Evolutionary conservation across 2,797 vertebrate species (phyloP).

Genomic region (Spizella passerina): DNA sequence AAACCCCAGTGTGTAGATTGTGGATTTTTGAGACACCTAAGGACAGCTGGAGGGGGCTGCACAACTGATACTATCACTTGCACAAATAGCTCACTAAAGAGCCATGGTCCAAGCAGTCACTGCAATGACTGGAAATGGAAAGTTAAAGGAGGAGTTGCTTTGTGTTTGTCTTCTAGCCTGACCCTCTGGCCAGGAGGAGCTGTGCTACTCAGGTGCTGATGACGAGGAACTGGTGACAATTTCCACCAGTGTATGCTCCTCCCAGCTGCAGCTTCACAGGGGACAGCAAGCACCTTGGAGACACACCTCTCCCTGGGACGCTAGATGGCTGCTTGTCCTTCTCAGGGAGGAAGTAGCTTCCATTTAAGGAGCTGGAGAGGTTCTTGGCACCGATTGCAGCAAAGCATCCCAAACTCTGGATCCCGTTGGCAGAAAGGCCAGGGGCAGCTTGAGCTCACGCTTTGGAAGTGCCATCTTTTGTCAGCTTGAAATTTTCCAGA

Average conservation of each 20-base stretch:
- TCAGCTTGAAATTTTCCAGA: conserved; percentile 76
- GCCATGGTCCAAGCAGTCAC: not conserved
- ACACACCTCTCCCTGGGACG: not conserved
- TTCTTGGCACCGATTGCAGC: not conserved
- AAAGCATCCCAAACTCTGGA: not conserved
- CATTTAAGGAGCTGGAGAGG: conserved; percentile 29
- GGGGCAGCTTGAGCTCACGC: not conserved
- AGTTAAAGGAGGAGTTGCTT: not conserved
- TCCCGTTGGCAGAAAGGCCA: not conserved
- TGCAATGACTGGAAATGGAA: not conserved
- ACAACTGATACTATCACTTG: not conserved
- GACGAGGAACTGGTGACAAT: not conserved
- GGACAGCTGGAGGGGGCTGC: not conserved
- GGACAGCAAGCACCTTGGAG: not conserved
- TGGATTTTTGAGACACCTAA: not conserved
- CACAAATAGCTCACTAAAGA: not conserved
- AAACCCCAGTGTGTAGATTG: not conserved
- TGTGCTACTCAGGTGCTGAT: not conserved
- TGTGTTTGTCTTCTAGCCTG: not conserved
- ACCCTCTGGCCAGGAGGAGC: not conserved
- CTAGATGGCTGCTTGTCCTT: not conserved
- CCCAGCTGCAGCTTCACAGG: not conserved
- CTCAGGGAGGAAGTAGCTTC: conserved; percentile 49
- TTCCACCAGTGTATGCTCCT: not conserved
- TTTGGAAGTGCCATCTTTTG: conserved; percentile 69